phyloP scores from a whole-genome alignment of 2,113 vertebrate genomes.

The Connochaetes taurinus region DNA sequence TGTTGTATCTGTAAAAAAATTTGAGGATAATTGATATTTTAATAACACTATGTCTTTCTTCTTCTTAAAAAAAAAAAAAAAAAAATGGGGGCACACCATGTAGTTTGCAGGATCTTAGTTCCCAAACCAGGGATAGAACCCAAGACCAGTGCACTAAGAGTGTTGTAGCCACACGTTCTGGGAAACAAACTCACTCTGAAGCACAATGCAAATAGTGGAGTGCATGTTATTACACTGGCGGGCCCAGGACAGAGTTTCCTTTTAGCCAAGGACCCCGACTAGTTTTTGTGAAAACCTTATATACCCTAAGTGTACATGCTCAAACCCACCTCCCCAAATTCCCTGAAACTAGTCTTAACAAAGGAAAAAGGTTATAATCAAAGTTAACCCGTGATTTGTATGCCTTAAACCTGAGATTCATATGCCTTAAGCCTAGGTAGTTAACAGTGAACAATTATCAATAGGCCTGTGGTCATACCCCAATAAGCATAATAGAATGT shows the following conservation, averaged over 20 bases:
- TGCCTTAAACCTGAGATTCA: neutral
- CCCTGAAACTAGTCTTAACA: neutral
- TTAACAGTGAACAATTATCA: neutral
- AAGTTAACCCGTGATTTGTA: neutral
- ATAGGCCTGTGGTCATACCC: neutral
- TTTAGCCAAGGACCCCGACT: neutral
- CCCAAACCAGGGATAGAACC: neutral
- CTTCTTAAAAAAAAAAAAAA: neutral
- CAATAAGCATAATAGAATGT: neutral
- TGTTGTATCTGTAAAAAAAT: neutral
- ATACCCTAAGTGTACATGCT: neutral
- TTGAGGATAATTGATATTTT: neutral
- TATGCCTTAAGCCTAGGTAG: neutral
- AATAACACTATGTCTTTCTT: neutral
- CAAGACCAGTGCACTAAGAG: accelerated
- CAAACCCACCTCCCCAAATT: neutral
- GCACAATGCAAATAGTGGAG: neutral
- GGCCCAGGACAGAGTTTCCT: neutral
- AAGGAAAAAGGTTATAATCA: neutral
- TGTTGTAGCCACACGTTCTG: neutral
- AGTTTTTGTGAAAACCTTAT: neutral
- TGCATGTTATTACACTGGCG: accelerated
- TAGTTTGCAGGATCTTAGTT: neutral
- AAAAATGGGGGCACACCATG: neutral
- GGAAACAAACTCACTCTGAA: neutral